Percentiles rank a stretch among this genome's conserved stretches.
Conservation (phyloP, 2,113 vertebrate species). For the Opisthocomus hoazin region DNA sequence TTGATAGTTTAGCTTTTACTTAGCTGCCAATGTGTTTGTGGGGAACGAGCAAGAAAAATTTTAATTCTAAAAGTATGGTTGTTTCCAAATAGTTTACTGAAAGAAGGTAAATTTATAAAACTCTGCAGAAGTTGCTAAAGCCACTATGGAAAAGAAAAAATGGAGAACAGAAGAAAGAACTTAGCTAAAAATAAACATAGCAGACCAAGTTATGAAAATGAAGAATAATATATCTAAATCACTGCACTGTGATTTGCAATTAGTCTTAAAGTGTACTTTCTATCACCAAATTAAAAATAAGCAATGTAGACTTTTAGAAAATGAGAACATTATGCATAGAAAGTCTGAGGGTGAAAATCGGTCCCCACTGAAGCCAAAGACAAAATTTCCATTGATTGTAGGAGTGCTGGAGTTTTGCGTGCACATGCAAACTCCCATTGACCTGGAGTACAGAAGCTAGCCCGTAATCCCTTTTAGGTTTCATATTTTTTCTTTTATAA, state of each 20-base stretch:
- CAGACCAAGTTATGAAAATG: background rate
- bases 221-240: background rate
- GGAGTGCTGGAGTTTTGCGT: background rate
- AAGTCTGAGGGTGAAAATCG: background rate
- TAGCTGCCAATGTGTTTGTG: constrained; percentile 35
- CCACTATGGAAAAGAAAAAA: background rate
- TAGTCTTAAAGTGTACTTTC: background rate
- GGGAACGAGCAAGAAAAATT: constrained; percentile 43
- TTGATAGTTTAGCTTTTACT: constrained; percentile 49
- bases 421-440: background rate
- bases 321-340: background rate
- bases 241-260: background rate
- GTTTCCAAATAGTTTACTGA: constrained; percentile 61
- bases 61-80: constrained; percentile 63
- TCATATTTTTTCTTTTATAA: background rate
- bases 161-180: background rate
- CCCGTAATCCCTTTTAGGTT: background rate
- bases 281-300: background rate
- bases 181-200: constrained; percentile 13
- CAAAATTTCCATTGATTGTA: background rate
- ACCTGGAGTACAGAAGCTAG: background rate
- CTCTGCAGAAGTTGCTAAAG: background rate
- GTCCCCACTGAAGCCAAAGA: background rate
- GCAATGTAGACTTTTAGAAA: background rate
- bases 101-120: constrained; percentile 58